These are phyloP conservation scores for Cheirogaleus major DNA, from an alignment of 2,797 vertebrate species.

Conservation along the genomic window DNA sequence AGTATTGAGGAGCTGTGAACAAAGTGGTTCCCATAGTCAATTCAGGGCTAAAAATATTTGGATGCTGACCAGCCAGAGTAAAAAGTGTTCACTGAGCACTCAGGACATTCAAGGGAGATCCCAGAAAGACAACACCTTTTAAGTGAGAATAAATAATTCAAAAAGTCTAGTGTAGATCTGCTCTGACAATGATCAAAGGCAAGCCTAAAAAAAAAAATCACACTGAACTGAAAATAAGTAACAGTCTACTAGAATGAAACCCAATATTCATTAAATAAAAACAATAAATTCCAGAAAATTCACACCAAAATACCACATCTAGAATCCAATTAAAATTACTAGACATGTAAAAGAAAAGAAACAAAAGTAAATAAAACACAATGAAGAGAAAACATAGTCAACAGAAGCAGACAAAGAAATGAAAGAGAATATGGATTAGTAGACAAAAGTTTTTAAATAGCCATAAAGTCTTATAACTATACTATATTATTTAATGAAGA, in stretches of 20 bases:
- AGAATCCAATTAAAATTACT: not conserved
- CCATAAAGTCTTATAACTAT: not conserved
- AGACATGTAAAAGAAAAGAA: not conserved
- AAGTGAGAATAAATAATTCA: not conserved
- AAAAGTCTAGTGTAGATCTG: not conserved
- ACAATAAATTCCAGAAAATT: not conserved
- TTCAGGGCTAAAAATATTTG: not conserved
- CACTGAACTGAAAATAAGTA: not conserved
- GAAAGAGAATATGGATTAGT: not conserved
- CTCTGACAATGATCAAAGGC: not conserved
- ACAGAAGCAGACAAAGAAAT: not conserved
- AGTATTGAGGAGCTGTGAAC: not conserved
- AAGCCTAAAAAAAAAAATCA: not conserved
- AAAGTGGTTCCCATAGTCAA: not conserved
- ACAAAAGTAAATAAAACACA: not conserved
- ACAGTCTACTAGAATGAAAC: not conserved
- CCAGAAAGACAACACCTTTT: not conserved
- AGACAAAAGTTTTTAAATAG: not conserved
- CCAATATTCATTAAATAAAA: not conserved
- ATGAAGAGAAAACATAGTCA: not conserved
- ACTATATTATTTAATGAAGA: not conserved
- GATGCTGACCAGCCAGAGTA: not conserved
- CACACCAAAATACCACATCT: not conserved
- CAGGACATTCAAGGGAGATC: not conserved
- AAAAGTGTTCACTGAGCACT: not conserved